Evolutionary conservation across 2,888 invertebrate genomes (phyloP), one percentile per base, ranked within the genome.

Genomic region (Drosophila greeni): DNA sequence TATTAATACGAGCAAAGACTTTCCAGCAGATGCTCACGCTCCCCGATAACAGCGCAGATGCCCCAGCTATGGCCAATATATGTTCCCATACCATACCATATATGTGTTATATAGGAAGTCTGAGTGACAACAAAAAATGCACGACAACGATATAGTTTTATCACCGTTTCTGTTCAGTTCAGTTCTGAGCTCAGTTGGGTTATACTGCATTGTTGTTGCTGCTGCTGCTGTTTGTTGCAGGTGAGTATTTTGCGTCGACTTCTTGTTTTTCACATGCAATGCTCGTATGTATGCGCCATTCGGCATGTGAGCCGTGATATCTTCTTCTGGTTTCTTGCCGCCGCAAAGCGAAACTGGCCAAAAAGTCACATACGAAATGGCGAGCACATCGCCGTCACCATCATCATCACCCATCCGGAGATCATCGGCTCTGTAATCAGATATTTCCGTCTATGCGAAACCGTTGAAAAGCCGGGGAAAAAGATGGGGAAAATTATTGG

Each of bases 331-430:
- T 80, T 84, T 81, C 67, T 76, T 42, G 26, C 65, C 14, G 65
- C 42, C 52, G n/a, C 52, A 11, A 16, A 62, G 42, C 52, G 55
- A 73, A 78, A 75, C 66, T 66, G 47, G 9, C 64, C 57, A 77
- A 85, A 69, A 86, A 84, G 86, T 86, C 86, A 86, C 86, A 86
- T 86, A 85, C 70, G 53, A 36, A 68, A 33, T 42, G 47, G 26
- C 6, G 39, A 39, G 52, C 36, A 47, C 47, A 45, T 66, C 39
- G n/a, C 23, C 62, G 40, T 24, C 60, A 26, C n/a, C 62, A 58
- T 42, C 58, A 26, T 34, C 43, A 58, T 18, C 57, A 33, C 23
- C n/a, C 40, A 31, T 37, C 58, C 34, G 33, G 20, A 58, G 37
- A 52, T 56, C 57, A 29, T 42, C 23, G 34, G 37, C 34, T 58